Evolutionary conservation across 1,140 invertebrate species (phyloP), one percentile per base, ranked within the genome.

Genomic region (Aleiodes sp.): DNA sequence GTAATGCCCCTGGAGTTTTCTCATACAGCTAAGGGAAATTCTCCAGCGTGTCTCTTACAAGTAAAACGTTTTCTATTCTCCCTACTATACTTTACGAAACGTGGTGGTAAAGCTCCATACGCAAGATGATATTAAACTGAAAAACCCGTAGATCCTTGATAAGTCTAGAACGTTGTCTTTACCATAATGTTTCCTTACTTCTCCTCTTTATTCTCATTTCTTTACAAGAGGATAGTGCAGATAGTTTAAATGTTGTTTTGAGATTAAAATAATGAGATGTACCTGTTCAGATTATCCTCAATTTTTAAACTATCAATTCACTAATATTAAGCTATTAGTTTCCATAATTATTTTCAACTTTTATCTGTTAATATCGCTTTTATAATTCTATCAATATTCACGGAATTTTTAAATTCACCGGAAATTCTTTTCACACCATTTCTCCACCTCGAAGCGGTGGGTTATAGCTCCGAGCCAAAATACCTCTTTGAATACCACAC

Each of bases 251-350:
- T 74, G 71, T 66, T 43, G 21, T 52, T 52, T 52, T 39, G 41
- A 73, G 75, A 76, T 76, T 73, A 75, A 65, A 75, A 75, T 73
- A 73, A 73, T 67, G 71, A 76, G 75, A 76, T 73, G 70, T 74
- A 70, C 61, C 57, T 37, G 57, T 12, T 24, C 28, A 59, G 21
- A n/a, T n/a, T n/a, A n/a, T n/a, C n/a, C n/a, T n/a, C n/a, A n/a
- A n/a, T n/a, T n/a, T n/a, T n/a, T n/a, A n/a, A n/a, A n/a, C n/a
- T n/a, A n/a, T n/a, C n/a, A n/a, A n/a, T n/a, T n/a, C 21, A n/a
- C 26, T 24, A 8, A 43, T 43, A n/a, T n/a, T n/a, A n/a, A n/a
- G n/a, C n/a, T n/a, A n/a, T n/a, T n/a, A n/a, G n/a, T n/a, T n/a
- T n/a, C n/a, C n/a, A n/a, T n/a, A n/a, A n/a, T n/a, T n/a, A n/a